A percentile compares a stretch with the other conserved stretches of the same genome.
Evolutionary conservation across 2,888 invertebrate genomes (phyloP).

Genomic region (Scaptomyza parva): DNA sequence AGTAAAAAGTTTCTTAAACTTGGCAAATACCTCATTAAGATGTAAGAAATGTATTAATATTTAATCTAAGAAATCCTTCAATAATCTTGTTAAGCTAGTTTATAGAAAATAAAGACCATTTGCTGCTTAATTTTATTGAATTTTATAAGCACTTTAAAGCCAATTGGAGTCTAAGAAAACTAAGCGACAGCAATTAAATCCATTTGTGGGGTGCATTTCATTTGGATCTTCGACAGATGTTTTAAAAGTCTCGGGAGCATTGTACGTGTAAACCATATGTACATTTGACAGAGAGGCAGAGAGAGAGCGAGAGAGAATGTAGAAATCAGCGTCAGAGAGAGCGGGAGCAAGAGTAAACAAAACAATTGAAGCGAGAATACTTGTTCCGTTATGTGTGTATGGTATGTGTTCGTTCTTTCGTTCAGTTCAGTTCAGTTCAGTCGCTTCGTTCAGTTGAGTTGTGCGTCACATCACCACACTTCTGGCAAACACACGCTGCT

Average conservation of each 20-base stretch:
- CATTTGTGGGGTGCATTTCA: constrained; percentile 21
- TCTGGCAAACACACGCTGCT: constrained; percentile 7
- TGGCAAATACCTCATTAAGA: too few species aligned
- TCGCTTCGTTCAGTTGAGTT: constrained; percentile 12
- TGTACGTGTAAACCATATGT: constrained; percentile 38
- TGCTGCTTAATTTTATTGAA: background rate
- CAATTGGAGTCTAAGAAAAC: constrained; percentile 18
- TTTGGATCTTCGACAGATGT: constrained; percentile 35
- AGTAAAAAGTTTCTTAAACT: too few species aligned
- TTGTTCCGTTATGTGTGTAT: background rate
- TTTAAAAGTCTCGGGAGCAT: constrained; percentile 45
- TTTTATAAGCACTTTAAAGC: constrained; percentile 11
- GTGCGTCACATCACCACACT: constrained; percentile 52
- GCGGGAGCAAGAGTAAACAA: constrained; percentile 20
- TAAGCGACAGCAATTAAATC: constrained; percentile 36
- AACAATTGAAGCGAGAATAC: constrained; percentile 19
- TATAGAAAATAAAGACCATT: too few species aligned
- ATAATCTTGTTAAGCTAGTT: too few species aligned
- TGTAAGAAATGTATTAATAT: too few species aligned
- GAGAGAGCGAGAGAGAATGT: constrained; percentile 22
- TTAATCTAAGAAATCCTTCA: too few species aligned
- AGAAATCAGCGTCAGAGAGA: constrained; percentile 42
- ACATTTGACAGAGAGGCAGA: constrained; percentile 3
- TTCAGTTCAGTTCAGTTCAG: constrained; percentile 2
- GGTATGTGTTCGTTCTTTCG: background rate